Conservation (phyloP, 2,113 vertebrate species). For the Takifugu bimaculatus region DNA sequence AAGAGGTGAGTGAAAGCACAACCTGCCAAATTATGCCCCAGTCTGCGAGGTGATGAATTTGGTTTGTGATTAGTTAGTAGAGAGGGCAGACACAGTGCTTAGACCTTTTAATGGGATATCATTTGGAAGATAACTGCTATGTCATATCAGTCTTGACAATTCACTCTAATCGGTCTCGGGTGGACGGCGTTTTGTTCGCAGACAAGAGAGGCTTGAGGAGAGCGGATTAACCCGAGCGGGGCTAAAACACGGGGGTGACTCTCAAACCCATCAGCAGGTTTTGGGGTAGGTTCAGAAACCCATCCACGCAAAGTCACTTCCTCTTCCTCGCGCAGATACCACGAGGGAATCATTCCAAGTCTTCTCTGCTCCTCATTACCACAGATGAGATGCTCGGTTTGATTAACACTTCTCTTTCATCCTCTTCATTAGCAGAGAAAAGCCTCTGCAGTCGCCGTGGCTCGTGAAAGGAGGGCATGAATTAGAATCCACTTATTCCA, state of each 20-base stretch:
- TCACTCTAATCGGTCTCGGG: conserved; percentile 68
- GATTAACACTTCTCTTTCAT: conserved; percentile 69
- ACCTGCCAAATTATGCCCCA: conserved; percentile 49
- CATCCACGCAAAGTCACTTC: conserved; percentile 3
- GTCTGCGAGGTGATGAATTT: conserved; percentile 65
- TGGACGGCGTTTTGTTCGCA: conserved; percentile 55
- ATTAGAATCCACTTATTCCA: conserved; percentile 66
- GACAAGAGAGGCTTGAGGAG: conserved; percentile 42
- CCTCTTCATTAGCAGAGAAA: conserved; percentile 63
- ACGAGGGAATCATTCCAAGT: conserved; percentile 42
- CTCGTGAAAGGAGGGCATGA: conserved; percentile 50
- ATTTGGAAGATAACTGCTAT: conserved; percentile 73
- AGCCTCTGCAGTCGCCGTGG: conserved; percentile 37
- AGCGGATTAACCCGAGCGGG: conserved; percentile 31
- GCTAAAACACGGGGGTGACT: conserved; percentile 14
- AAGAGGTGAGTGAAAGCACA: conserved; percentile 25
- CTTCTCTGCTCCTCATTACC: conserved; percentile 48
- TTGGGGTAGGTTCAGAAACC: too few relatives aligned
- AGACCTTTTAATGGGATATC: conserved; percentile 65
- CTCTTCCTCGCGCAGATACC: not conserved
- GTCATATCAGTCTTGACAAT: conserved; percentile 70
- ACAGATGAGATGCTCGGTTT: conserved; percentile 63
- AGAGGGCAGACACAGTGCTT: conserved; percentile 57
- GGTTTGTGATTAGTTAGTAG: conserved; percentile 58
- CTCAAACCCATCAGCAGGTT: too few relatives aligned